phyloP scores from a whole-genome alignment of 2,113 vertebrate genomes.

The Planiliza haematocheilus region DNA sequence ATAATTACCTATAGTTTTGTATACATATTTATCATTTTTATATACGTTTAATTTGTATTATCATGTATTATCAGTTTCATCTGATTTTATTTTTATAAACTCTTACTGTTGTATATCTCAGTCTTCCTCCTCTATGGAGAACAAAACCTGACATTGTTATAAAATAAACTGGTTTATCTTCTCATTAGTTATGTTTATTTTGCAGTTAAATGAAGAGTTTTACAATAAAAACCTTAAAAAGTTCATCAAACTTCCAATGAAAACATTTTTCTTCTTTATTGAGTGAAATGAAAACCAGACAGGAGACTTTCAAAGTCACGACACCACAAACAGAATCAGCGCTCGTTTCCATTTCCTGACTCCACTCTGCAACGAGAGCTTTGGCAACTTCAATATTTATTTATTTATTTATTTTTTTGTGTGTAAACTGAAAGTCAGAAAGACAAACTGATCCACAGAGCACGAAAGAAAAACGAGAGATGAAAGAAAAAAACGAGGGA shows the following conservation, averaged over 20 bases:
- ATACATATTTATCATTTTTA: too few relatives aligned
- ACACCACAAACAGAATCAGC: slow-evolving; percentile 55
- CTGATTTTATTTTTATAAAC: too few relatives aligned
- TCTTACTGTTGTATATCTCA: too few relatives aligned
- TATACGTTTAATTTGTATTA: too few relatives aligned
- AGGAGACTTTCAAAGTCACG: slow-evolving; percentile 38
- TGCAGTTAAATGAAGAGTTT: too few relatives aligned
- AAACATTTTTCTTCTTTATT: slow-evolving; percentile 71
- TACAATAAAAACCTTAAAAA: too few relatives aligned
- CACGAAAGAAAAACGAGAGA: slow-evolving; percentile 13
- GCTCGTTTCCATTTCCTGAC: slow-evolving; percentile 60
- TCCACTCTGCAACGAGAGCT: slow-evolving; percentile 58
- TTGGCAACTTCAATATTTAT: slow-evolving; percentile 81
- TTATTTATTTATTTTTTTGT: not conserved
- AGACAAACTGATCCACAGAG: slow-evolving; percentile 16
- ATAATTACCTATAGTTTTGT: too few relatives aligned
- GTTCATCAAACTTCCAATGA: slow-evolving; percentile 17
- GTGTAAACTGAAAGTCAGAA: slow-evolving; percentile 54
- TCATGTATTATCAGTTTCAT: too few relatives aligned
- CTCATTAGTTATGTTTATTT: too few relatives aligned
- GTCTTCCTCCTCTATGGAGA: too few relatives aligned
- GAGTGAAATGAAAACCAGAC: slow-evolving; percentile 69
- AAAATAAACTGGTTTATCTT: too few relatives aligned
- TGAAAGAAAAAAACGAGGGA: slow-evolving; percentile 11
- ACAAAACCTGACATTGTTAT: too few relatives aligned